Conservation (phyloP, 2,113 vertebrate genomes). For the Alethe diademata region DNA sequence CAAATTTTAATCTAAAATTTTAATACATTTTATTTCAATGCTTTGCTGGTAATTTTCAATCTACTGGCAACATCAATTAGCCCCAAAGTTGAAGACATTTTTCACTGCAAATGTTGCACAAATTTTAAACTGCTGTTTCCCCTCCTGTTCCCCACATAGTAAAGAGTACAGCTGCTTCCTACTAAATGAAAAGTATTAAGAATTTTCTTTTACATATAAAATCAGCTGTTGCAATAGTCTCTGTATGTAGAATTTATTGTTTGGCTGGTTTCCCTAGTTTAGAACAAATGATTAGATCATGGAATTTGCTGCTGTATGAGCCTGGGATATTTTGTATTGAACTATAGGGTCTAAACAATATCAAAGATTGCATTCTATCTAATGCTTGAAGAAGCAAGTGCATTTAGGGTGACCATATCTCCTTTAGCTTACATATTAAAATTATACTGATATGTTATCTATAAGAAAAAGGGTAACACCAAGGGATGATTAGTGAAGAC, state of each 20-base stretch:
- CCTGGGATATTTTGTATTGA: neutral
- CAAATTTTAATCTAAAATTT: neutral
- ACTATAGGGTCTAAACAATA: neutral
- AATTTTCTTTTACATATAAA: neutral
- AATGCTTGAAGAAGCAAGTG: neutral
- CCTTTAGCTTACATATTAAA: neutral
- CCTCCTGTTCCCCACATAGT: neutral
- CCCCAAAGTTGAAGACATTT: neutral
- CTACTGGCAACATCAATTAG: neutral
- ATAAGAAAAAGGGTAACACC: neutral
- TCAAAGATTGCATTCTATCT: neutral
- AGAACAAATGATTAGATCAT: neutral
- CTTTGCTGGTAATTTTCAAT: neutral
- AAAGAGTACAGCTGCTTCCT: conserved; percentile 16
- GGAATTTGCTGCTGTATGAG: neutral
- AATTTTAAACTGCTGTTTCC: neutral
- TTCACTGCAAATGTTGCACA: neutral
- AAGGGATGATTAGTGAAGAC: neutral
- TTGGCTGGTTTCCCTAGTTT: neutral
- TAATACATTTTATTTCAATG: neutral
- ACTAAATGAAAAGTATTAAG: neutral
- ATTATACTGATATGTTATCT: neutral
- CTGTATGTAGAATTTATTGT: neutral
- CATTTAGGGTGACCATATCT: neutral
- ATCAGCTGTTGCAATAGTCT: neutral